These are phyloP conservation scores for Chinchilla lanigera DNA, from an alignment of 2,113 vertebrate species.

Conservation along the genomic window DNA sequence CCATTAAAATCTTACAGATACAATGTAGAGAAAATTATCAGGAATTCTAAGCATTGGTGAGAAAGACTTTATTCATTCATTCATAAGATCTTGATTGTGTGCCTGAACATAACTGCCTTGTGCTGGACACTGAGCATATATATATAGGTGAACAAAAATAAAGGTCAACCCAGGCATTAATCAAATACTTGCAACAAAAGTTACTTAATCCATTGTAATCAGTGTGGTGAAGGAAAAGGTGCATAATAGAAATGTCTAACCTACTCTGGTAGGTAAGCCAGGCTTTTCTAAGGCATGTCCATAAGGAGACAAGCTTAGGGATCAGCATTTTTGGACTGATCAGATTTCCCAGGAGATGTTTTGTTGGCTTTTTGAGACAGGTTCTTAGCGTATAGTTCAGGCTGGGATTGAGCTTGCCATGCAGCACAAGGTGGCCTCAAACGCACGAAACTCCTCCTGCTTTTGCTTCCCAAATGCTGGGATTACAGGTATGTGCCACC, in stretches of 20 bases:
- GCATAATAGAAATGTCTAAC: background rate
- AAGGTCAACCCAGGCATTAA: background rate
- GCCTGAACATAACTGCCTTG: background rate
- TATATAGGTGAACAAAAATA: background rate
- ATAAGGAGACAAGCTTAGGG: background rate
- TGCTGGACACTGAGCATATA: background rate
- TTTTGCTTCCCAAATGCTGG: background rate
- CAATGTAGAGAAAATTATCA: background rate
- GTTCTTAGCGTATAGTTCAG: background rate
- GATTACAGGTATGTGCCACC: background rate
- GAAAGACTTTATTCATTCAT: background rate
- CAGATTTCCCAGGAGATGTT: background rate
- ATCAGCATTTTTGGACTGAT: background rate
- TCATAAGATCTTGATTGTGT: background rate
- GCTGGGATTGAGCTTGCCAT: background rate
- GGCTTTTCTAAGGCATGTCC: background rate
- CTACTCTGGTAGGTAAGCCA: background rate
- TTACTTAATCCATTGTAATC: background rate
- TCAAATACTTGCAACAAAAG: background rate
- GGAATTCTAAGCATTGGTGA: background rate
- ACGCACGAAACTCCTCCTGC: background rate
- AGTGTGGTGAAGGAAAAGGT: background rate
- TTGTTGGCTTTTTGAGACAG: background rate
- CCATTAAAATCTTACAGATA: background rate
- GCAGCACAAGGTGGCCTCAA: background rate